phyloP scores from a whole-genome alignment of 1,140 invertebrate genomes.

The Lerema accius region DNA sequence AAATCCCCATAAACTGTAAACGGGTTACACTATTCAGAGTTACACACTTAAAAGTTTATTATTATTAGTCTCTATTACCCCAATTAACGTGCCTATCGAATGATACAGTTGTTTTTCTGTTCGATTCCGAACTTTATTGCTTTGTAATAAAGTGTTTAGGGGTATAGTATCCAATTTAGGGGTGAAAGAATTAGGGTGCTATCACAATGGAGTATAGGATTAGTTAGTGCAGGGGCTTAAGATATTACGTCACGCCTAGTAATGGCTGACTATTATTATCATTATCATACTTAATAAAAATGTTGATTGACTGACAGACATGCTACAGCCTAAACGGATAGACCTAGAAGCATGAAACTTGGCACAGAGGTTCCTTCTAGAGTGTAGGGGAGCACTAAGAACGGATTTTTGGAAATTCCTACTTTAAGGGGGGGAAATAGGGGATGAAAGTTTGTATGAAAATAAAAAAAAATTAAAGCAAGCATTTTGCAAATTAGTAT shows the following conservation, averaged over 20 bases:
- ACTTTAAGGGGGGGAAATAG: too few species aligned
- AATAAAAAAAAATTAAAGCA: too few species aligned
- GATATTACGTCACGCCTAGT: slow-evolving; percentile 65
- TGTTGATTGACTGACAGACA: too few species aligned
- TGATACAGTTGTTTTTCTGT: slow-evolving; percentile 18
- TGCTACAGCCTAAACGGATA: too few species aligned
- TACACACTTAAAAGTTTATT: slow-evolving; percentile 37
- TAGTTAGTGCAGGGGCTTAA: slow-evolving; percentile 68
- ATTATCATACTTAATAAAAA: too few species aligned
- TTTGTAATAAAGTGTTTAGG: slow-evolving; percentile 24
- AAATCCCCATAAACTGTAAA: slow-evolving; percentile 32
- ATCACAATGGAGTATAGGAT: slow-evolving; percentile 63
- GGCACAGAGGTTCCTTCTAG: too few species aligned
- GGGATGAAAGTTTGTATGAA: too few species aligned
- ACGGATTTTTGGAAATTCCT: too few species aligned
- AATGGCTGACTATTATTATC: slow-evolving; percentile 64
- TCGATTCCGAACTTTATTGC: slow-evolving; percentile 39
- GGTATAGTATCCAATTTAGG: slow-evolving; percentile 35
- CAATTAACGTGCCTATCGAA: slow-evolving; percentile 30
- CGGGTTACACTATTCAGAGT: slow-evolving; percentile 28
- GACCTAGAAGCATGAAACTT: too few species aligned
- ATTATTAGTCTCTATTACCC: slow-evolving; percentile 55
- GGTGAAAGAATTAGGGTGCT: slow-evolving; percentile 58
- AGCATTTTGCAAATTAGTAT: too few species aligned
- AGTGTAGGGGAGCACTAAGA: too few species aligned